Conservation (phyloP, 2,888 invertebrate species). For the Tachystola acroxantha region DNA sequence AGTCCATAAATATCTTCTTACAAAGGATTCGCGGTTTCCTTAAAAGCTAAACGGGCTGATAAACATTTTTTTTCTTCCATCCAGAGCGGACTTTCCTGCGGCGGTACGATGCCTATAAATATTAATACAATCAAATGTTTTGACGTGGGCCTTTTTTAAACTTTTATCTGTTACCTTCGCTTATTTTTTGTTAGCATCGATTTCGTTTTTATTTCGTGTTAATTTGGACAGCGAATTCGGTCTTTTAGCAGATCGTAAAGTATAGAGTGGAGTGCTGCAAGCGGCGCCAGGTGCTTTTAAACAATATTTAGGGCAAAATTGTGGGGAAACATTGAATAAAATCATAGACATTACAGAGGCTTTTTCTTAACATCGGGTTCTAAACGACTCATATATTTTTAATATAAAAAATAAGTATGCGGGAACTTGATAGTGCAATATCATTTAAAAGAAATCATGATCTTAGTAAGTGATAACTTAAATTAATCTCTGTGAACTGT, state of each 20-base stretch:
- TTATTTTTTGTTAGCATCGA: constrained; percentile 69
- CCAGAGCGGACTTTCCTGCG: constrained; percentile 65
- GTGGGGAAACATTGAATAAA: constrained; percentile 22
- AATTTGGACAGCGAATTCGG: constrained; percentile 76
- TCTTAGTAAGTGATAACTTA: constrained; percentile 20
- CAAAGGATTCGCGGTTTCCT: constrained; percentile 76
- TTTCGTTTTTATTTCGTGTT: constrained; percentile 77
- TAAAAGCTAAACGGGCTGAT: constrained; percentile 77
- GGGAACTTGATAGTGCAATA: no score
- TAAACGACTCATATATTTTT: not conserved
- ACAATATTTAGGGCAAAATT: constrained; percentile 22
- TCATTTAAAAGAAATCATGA: not conserved
- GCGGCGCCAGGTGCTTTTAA: constrained; percentile 62
- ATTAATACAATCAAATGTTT: constrained; percentile 79
- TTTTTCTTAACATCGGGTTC: not conserved
- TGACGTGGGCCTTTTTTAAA: constrained; percentile 77
- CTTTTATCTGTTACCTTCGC: constrained; percentile 73
- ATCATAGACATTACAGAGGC: constrained; percentile 5
- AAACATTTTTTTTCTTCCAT: constrained; percentile 67
- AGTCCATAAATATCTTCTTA: constrained; percentile 72
- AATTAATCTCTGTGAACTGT: constrained; percentile 22
- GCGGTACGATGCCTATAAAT: constrained; percentile 71
- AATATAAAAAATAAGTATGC: not conserved
- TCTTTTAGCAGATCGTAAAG: constrained; percentile 80
- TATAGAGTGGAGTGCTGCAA: constrained; percentile 39